Base-by-base conservation (phyloP, 1,140 invertebrate genomes). In the Drosophila arawakana region DNA sequence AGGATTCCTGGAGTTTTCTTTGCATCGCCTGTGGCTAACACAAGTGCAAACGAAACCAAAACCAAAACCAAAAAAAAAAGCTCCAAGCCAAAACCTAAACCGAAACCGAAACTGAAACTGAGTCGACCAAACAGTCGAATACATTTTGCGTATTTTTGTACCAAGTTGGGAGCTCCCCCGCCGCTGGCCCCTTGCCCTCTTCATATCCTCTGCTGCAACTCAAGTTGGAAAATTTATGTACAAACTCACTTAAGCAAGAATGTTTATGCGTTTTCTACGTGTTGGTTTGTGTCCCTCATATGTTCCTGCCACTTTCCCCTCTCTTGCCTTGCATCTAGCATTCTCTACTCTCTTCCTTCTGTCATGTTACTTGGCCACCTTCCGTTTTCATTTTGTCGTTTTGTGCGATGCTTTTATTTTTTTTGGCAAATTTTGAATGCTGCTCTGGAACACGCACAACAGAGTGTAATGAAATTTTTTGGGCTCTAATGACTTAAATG, bases 221-320 rank as follows among this genome's bases (percentile, higher is more conserved):
- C 83, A 72, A 83, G 80, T 80, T 83, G 70, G 70, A 73, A 80
- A 84, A 88, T 88, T 88, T 88, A 88, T 88, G 83, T 89, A 79
- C 69, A 88, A 88, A 88, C 83, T 89, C 83, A 88, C 83, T 88
- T 88, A 88, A 81, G 83, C 83, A 88, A 88, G 80, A 88, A 88
- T 88, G 83, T 88, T 89, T 88, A 88, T 88, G 84, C 83, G 84
- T 88, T 88, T 80, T 82, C 84, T 88, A 88, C 83, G 83, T 86
- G 83, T 88, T 83, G 61, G 80, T 80, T 88, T 72, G 80, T 75
- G 76, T 83, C 76, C 72, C 80, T 88, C 83, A 86, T 86, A 70
- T 88, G 50, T 30, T 54, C 50, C 13, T 18, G 58, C 21, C 61
- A 15, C 60, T 49, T 34, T 60, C 52, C 34, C 58, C 47, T 43